A percentile compares a stretch with the other conserved stretches of the same genome.
Evolutionary conservation across 2,113 vertebrate species (phyloP).

Genomic region (Callocephalon fimbriatum): DNA sequence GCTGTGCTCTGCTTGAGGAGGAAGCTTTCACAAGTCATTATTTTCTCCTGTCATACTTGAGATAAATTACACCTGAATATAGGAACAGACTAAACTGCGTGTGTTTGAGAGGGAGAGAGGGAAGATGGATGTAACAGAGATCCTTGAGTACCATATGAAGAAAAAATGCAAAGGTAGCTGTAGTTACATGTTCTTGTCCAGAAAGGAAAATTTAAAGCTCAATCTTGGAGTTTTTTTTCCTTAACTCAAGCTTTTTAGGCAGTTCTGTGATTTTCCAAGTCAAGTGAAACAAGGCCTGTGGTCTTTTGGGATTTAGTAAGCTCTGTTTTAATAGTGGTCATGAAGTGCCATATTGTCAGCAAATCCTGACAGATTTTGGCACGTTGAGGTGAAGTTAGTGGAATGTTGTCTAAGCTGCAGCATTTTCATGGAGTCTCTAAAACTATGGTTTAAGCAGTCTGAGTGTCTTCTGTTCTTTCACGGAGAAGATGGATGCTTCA

Average conservation of each 20-base stretch:
- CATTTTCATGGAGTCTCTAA: neutral
- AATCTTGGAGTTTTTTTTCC: neutral
- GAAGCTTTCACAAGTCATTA: neutral
- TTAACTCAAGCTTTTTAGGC: neutral
- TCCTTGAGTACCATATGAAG: neutral
- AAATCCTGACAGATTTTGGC: neutral
- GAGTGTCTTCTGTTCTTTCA: neutral
- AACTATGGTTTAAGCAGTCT: neutral
- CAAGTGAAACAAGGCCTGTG: neutral
- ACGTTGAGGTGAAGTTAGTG: neutral
- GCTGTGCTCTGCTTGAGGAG: neutral
- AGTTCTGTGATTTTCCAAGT: neutral
- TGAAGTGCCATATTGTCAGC: neutral
- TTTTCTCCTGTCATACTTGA: neutral
- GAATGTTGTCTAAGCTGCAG: neutral
- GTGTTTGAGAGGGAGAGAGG: neutral
- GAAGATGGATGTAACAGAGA: neutral
- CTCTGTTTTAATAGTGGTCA: neutral
- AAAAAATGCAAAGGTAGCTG: neutral
- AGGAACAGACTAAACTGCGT: rapidly evolving
- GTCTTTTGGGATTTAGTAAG: neutral
- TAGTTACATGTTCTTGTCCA: neutral
- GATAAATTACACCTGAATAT: neutral
- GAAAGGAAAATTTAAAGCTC: neutral
- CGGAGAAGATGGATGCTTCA: neutral